Base-by-base conservation (phyloP, 30 jellyfish, hydroid and myxozoan genomes). In the Haliclystus octoradiatus region DNA sequence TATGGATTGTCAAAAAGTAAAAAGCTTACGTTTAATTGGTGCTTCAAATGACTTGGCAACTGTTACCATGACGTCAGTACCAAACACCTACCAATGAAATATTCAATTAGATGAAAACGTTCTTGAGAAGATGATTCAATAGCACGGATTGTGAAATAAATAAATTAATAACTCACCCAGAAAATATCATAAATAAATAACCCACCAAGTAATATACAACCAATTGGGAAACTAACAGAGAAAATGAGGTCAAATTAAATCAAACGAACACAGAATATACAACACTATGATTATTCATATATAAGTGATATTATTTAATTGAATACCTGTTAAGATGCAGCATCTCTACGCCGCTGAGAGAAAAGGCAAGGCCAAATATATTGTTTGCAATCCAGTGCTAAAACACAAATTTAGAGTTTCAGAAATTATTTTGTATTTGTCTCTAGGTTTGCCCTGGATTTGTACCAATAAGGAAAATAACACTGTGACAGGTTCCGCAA, bases 1-100 rank as follows among this genome's bases (percentile, higher is more conserved):
- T 40, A 19, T 40, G 19, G 57, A 5, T 40, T 40, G 19, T 40
- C 9, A 9, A 40, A 9, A 40, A 19, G 9, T 9, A 19, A 9
- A 40, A 19, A 24, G 52, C 92, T 66, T 68, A 85, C 96, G 63
- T 75, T 85, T 85, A 25, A 85, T 85, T 0, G 96, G 96, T 40
- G 94, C 96, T 49, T 85, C 96, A 52, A 85, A 85, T 51, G 96
- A 85, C 61, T 88, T 85, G 50, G 96, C 96, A 29, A 85, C 96
- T 0, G 96, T 85, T 2, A 85, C 96, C 96, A 85, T 85, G 62
- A 85, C 96, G 68, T 85, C 93, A 34, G 96, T 85, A 26, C 96
- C 96, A 73, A 85, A 85, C 30, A 85, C 94, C 94, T 82, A 33
- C 47, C 34, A 60, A 13, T 31, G 46, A 2, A 23, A 2, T 26